Evolutionary conservation across 2,113 vertebrate genomes (phyloP), one percentile per base, ranked within the genome.

Genomic region (Hydrolagus affinis): DNA sequence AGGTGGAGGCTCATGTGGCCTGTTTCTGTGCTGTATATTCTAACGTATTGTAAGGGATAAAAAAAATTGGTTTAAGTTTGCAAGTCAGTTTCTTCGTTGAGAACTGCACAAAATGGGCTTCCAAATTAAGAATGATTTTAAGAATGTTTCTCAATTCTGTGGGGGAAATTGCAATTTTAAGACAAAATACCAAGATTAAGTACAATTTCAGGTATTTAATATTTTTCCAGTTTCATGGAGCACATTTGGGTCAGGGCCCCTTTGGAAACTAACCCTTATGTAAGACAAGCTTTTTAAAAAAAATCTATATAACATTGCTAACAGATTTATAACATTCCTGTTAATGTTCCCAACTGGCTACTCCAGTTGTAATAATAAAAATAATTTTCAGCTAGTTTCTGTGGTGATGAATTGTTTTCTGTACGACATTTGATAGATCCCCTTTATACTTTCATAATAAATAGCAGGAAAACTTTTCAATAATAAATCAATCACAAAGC

Each of bases 281-380:
- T 30, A 25, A 19, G 4, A 44, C 44, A 44, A 44, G 44, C 44
- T 44, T 44, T 44, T 44, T n/a, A n/a, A 44, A 44, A 44, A 44
- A 44, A 44, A 64, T 80, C 57, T 44, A 80, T 60, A 30, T 64
- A 80, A 30, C 76, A 28, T 80, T 64, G 60, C 77, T 80, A 59
- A 78, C 57, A 80, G 77, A 30, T 25, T 66, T 64, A 19, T 28
- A 80, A 80, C 77, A 64, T 80, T 80, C 19, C 30, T 80, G 23
- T 25, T 30, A 30, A 3, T 66, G 64, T 66, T 25, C 60, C 77
- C 77, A 80, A 14, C 15, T 25, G 77, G 60, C 77, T 80, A 28
- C 60, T 66, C 60, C 25, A 64, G 60, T 64, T 80, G 19, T 62
- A 64, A 64, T 74, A 74, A 74, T 28, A 80, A 28, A 66, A 66